Conservation (phyloP, 2,797 vertebrate genomes). For the Falco berigora region DNA sequence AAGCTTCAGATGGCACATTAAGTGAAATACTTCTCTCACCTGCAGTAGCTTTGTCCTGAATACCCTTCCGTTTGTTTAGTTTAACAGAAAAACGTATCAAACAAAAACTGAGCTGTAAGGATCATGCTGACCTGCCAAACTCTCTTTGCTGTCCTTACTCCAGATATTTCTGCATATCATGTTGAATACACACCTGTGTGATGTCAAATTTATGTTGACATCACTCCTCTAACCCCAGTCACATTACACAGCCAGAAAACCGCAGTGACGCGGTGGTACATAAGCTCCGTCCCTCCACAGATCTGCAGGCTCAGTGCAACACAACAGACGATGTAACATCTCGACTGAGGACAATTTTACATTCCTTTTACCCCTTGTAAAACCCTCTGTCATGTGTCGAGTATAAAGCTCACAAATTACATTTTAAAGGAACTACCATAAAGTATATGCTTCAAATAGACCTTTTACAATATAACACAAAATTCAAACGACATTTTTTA, state of each 20-base stretch:
- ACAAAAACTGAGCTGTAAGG: not conserved
- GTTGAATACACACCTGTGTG: not conserved
- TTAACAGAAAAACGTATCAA: not conserved
- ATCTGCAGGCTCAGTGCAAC: not conserved
- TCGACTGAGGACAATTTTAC: not conserved
- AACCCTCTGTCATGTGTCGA: not conserved
- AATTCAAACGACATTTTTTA: slow-evolving; percentile 22
- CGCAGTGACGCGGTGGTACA: not conserved
- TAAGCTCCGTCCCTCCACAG: not conserved
- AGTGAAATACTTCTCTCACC: not conserved
- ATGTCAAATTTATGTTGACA: not conserved
- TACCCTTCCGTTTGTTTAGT: not conserved
- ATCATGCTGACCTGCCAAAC: not conserved
- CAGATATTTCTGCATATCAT: not conserved
- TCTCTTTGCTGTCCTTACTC: not conserved
- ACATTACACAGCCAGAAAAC: not conserved
- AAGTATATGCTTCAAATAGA: slow-evolving; percentile 18
- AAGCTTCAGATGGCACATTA: slow-evolving; percentile 20
- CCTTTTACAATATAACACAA: slow-evolving; percentile 31
- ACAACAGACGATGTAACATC: not conserved
- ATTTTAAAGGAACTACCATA: slow-evolving; percentile 37
- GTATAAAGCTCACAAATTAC: slow-evolving; percentile 40
- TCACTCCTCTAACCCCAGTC: not conserved
- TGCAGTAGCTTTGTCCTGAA: not conserved
- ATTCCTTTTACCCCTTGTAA: not conserved